A percentile compares a stretch with the other conserved stretches of the same genome.
Conservation (phyloP, 2,797 vertebrate species). For the Coccyzus lansbergi region DNA sequence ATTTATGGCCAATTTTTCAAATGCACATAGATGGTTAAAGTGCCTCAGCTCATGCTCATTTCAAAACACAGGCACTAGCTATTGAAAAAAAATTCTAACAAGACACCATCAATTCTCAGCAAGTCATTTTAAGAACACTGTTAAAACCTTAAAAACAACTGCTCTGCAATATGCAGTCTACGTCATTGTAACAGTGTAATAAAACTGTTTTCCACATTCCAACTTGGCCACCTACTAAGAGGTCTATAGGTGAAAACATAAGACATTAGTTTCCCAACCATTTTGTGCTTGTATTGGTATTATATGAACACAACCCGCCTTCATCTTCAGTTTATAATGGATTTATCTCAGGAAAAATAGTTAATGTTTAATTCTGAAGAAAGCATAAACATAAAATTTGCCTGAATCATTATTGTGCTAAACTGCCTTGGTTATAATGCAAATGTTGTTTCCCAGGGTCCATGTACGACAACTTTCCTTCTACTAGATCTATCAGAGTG, state of each 20-base stretch:
- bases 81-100: not conserved
- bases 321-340: not conserved
- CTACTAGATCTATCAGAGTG: not conserved
- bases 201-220: not conserved
- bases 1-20: conserved; percentile 11
- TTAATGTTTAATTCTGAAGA: not conserved
- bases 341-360: not conserved
- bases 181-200: not conserved
- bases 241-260: not conserved
- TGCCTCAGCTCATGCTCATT: not conserved
- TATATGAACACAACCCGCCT: not conserved
- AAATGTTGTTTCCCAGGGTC: not conserved
- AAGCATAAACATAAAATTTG: not conserved
- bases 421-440: not conserved
- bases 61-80: not conserved
- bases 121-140: not conserved
- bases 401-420: not conserved
- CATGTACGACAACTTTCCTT: not conserved
- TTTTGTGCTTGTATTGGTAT: not conserved
- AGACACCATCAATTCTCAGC: not conserved
- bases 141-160: not conserved
- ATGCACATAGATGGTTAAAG: not conserved
- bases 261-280: not conserved
- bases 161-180: not conserved
- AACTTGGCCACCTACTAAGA: not conserved